These are phyloP conservation scores for Aspidapion aeneum DNA, from an alignment of 2,888 invertebrate species.

Conservation along the genomic window DNA sequence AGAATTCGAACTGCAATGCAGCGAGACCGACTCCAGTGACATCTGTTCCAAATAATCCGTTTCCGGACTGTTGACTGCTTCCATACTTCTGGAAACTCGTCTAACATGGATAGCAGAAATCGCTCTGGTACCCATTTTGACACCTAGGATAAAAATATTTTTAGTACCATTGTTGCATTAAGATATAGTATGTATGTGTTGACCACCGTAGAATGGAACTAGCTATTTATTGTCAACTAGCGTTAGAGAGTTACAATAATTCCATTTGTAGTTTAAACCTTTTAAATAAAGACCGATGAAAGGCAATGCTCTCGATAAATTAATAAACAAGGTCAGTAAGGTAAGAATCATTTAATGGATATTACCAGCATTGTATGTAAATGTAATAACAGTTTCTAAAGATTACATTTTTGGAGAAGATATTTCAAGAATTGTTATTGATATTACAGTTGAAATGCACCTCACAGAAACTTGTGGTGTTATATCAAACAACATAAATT, in stretches of 20 bases:
- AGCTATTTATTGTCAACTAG: no score
- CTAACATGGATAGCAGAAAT: slow-evolving; percentile 46
- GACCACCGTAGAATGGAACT: no score
- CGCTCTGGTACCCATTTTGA: slow-evolving; percentile 72
- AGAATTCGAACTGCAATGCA: slow-evolving; percentile 44
- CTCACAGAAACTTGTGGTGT: slow-evolving; percentile 44
- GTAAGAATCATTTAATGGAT: no score
- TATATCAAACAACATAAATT: slow-evolving; percentile 41
- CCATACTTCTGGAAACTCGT: slow-evolving; percentile 45
- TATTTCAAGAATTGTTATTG: slow-evolving; percentile 18
- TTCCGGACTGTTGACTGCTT: slow-evolving; percentile 40
- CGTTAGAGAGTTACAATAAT: no score
- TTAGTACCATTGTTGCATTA: neutral
- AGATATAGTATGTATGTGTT: no score
- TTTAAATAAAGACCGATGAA: no score
- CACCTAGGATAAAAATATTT: slow-evolving; percentile 35
- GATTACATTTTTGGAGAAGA: no score
- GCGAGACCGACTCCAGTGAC: slow-evolving; percentile 44
- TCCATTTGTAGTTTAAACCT: no score
- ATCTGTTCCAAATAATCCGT: slow-evolving; percentile 43
- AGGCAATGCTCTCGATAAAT: no score
- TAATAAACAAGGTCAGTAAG: no score
- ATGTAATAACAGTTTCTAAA: no score
- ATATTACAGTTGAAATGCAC: slow-evolving; percentile 42
- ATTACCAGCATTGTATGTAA: no score